phyloP scores from a whole-genome alignment of 2,113 vertebrate genomes.

The Scatophagus argus region DNA sequence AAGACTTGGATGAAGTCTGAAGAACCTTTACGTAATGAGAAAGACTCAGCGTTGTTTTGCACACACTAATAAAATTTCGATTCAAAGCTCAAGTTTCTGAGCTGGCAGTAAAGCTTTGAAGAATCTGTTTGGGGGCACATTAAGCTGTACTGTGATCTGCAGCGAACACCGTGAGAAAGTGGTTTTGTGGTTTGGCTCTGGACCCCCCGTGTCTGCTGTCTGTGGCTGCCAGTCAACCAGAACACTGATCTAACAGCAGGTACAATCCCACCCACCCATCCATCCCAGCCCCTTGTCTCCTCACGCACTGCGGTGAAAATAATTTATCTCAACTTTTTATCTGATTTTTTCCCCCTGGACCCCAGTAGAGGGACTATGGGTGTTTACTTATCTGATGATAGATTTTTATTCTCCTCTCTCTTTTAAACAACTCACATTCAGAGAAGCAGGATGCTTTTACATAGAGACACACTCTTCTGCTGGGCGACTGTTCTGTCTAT shows the following conservation, averaged over 20 bases:
- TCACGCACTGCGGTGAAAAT: constrained; percentile 71
- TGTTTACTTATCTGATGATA: constrained; percentile 70
- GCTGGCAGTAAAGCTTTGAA: constrained; percentile 1
- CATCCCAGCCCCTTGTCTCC: constrained; percentile 77
- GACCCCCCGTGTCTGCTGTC: constrained; percentile 73
- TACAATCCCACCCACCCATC: constrained; percentile 63
- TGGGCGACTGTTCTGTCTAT: constrained; percentile 26
- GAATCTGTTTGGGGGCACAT: neutral
- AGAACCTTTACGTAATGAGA: neutral
- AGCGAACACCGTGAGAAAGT: constrained; percentile 73
- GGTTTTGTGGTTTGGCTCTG: constrained; percentile 61
- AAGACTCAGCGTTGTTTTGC: neutral
- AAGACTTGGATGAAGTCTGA: too few relatives aligned
- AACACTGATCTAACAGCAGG: constrained; percentile 77
- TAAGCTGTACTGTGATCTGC: constrained; percentile 10
- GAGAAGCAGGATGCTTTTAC: constrained; percentile 40
- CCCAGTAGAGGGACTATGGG: constrained; percentile 32
- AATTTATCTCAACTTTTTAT: constrained; percentile 74
- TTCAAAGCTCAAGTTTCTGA: constrained; percentile 16
- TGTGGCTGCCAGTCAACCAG: constrained; percentile 82
- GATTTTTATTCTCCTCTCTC: constrained; percentile 40
- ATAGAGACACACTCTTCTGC: constrained; percentile 13
- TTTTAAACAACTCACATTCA: constrained; percentile 46
- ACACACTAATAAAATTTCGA: neutral
- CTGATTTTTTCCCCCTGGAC: constrained; percentile 46